A percentile compares a stretch with the other conserved stretches of the same genome.
These are phyloP conservation scores for Petromus typicus DNA, from an alignment of 2,113 vertebrate species.

Conservation along the genomic window DNA sequence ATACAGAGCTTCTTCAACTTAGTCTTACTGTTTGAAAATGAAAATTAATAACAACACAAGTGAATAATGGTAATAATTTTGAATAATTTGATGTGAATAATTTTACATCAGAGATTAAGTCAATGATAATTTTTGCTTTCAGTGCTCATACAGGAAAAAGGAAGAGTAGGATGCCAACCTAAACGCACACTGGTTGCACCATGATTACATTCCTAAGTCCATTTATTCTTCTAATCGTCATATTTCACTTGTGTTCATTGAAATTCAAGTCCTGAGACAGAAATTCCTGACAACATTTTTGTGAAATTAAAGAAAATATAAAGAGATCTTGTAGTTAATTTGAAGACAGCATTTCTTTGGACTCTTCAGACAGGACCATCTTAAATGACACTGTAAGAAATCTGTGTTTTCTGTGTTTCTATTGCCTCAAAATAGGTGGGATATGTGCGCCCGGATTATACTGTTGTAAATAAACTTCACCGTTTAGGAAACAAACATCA, in stretches of 20 bases:
- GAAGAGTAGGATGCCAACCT: conserved; percentile 5
- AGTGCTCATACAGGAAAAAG: neutral
- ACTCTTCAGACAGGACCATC: neutral
- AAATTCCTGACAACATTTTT: conserved; percentile 56
- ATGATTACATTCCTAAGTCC: neutral
- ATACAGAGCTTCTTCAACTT: neutral
- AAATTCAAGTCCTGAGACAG: neutral
- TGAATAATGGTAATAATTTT: too few relatives aligned
- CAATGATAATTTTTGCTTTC: conserved; percentile 4
- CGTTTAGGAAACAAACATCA: neutral
- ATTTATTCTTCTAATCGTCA: conserved; percentile 43
- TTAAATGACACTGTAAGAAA: neutral
- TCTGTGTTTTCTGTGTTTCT: neutral
- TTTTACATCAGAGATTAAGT: conserved; percentile 47
- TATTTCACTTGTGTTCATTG: neutral
- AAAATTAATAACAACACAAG: neutral
- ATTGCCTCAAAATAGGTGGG: neutral
- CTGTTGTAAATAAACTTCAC: neutral
- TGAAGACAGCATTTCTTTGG: neutral
- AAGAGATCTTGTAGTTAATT: neutral
- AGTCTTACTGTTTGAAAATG: neutral
- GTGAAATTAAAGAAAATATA: neutral
- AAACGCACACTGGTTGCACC: conserved; percentile 39
- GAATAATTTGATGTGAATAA: neutral
- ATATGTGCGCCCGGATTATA: neutral